A percentile compares a stretch with the other conserved stretches of the same genome.
Conservation (phyloP, 92 coral and sea anemone genomes). For the Zoanthus solanderi region DNA sequence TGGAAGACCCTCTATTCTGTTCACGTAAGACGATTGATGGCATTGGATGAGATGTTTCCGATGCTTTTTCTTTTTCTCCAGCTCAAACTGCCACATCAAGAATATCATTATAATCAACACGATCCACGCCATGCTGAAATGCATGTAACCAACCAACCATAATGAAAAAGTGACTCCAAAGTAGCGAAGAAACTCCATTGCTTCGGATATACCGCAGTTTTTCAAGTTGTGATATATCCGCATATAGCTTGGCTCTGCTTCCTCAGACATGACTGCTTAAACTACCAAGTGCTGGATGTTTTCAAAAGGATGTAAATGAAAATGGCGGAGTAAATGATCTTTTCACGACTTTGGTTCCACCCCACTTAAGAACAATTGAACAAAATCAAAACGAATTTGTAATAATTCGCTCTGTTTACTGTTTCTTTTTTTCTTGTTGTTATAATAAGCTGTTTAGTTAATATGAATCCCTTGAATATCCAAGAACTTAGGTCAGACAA, state of each 20-base stretch:
- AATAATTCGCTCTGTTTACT: too few relatives aligned
- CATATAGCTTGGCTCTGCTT: slow-evolving; percentile 70
- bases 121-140: slow-evolving; percentile 97
- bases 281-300: too few relatives aligned
- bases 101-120: slow-evolving; percentile 91
- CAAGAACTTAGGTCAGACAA: too few relatives aligned
- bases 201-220: slow-evolving; percentile 67
- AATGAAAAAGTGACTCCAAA: slow-evolving; percentile 82
- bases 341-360: too few relatives aligned
- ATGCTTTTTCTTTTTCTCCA: slow-evolving; percentile 82
- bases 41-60: slow-evolving; percentile 84
- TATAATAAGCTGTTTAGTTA: too few relatives aligned
- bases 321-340: too few relatives aligned
- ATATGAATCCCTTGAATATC: too few relatives aligned
- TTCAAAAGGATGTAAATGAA: too few relatives aligned
- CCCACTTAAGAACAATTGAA: too few relatives aligned
- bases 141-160: slow-evolving; percentile 94
- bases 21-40: slow-evolving; percentile 79
- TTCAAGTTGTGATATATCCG: slow-evolving; percentile 73
- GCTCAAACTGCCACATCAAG: slow-evolving; percentile 92
- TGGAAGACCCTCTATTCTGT: slow-evolving; percentile 85
- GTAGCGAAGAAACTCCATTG: slow-evolving; percentile 74
- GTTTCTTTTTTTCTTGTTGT: too few relatives aligned
- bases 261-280: slow-evolving; percentile 25
- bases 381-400: too few relatives aligned